Conservation (phyloP, 2,888 invertebrate species). For the Acronicta aceris region DNA sequence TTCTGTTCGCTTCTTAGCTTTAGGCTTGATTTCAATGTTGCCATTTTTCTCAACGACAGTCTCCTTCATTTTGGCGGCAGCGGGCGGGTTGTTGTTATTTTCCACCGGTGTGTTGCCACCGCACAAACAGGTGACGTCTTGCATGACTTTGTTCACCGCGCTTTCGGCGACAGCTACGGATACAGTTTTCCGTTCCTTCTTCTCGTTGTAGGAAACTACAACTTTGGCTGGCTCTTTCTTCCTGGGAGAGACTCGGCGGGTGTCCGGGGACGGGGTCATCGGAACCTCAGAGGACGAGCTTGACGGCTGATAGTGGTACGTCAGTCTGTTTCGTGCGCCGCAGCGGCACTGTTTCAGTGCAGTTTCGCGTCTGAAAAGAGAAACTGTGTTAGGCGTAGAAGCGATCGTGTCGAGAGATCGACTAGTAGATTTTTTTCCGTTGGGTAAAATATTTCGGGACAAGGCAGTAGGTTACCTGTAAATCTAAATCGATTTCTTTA, state of each 20-base stretch:
- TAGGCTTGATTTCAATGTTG: conserved; percentile 60
- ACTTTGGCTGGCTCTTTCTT: conserved; percentile 64
- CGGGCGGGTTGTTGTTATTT: conserved; percentile 65
- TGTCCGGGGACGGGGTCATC: conserved; percentile 19
- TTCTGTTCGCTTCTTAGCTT: conserved; percentile 1
- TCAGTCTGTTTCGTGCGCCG: conserved; percentile 67
- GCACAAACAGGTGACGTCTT: conserved; percentile 50
- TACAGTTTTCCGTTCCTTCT: conserved; percentile 50
- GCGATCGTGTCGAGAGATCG: too few species aligned
- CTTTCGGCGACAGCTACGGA: conserved; percentile 51
- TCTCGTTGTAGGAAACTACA: conserved; percentile 63
- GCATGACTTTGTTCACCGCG: conserved; percentile 2
- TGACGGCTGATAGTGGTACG: conserved; percentile 69
- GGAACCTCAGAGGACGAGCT: conserved; percentile 78
- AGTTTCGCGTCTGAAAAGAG: conserved; percentile 67
- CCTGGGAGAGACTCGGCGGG: conserved; percentile 32
- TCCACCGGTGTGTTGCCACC: conserved; percentile 47
- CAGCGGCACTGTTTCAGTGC: conserved; percentile 77
- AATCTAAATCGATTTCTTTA: too few species aligned
- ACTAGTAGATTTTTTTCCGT: too few species aligned
- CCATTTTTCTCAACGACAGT: conserved; percentile 75
- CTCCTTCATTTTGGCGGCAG: conserved; percentile 49
- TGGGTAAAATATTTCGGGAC: too few species aligned
- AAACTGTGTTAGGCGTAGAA: conserved; percentile 5
- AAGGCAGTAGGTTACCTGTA: too few species aligned